phyloP scores from a whole-genome alignment of 2,113 vertebrate genomes.

The Excalfactoria chinensis region DNA sequence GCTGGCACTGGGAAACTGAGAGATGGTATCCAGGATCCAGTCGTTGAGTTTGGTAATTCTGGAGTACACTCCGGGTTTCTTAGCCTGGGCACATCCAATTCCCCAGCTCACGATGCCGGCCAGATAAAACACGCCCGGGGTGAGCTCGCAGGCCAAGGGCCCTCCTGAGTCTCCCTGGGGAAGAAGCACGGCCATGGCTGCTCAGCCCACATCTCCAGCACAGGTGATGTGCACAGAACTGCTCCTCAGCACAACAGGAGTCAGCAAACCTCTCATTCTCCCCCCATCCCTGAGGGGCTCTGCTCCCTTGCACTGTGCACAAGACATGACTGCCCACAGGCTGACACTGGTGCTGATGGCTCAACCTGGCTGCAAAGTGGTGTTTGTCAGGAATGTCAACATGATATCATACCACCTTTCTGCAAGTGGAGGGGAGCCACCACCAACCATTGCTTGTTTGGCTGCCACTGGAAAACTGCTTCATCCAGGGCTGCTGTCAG shows the following conservation, averaged over 20 bases:
- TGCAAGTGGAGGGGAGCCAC: background rate
- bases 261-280: background rate
- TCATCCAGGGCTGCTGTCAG: background rate
- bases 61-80: constrained; percentile 89
- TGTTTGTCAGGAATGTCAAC: background rate
- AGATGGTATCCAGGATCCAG: constrained; percentile 86
- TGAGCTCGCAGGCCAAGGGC: constrained; percentile 91
- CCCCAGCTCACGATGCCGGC: constrained; percentile 97
- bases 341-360: background rate
- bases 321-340: background rate
- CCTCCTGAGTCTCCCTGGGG: constrained; percentile 95
- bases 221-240: background rate
- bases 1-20: background rate
- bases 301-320: background rate
- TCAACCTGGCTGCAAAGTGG: background rate
- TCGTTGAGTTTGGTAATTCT: constrained; percentile 85
- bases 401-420: background rate
- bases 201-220: background rate
- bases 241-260: background rate
- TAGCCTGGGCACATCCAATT: constrained; percentile 88
- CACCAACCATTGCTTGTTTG: background rate
- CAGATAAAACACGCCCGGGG: constrained; percentile 89
- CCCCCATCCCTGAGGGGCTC: rapidly evolving
- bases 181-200: background rate
- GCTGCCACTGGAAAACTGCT: background rate